Evolutionary conservation across 2,888 invertebrate genomes (phyloP), one percentile per base, ranked within the genome.

Genomic region (Corythucha ciliata): DNA sequence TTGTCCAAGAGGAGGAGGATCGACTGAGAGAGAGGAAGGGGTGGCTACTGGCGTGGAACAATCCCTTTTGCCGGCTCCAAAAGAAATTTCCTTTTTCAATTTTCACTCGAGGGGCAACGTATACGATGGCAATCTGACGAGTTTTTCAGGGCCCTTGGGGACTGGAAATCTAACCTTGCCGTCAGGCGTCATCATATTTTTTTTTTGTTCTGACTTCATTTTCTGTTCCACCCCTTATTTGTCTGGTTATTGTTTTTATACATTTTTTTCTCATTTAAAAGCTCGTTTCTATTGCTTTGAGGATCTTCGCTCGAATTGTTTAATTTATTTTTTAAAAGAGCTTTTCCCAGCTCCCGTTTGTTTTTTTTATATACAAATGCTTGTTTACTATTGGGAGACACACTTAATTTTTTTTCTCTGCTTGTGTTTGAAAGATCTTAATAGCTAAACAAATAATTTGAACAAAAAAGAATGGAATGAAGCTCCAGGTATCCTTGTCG

Each of bases 21-120:
- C 47, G 47, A 47, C 36, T n/a, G n/a, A 33, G 33, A 18, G 33
- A 33, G 40, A n/a, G n/a, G n/a, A n/a, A 34, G 51, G 29, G 51
- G 18, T n/a, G 36, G 20, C 41, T 55, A 54, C 46, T 52, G 57
- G 53, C 52, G 53, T 48, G 59, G 53, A 65, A 70, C 68, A 70
- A 70, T 70, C 65, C 67, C 68, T 67, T 69, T 68, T 67, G 64
- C 24, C 32, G 33, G 42, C 24, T 33, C 37, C 47, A 68, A 69
- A 70, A 70, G 69, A 69, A 70, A 70, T 70, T 70, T 71, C 70
- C 70, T 70, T 68, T 70, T 70, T 70, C 69, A 70, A 70, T 70
- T 70, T 70, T 69, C 69, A 48, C 14, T 33, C 33, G 33, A 33
- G n/a, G n/a, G n/a, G n/a, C n/a, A n/a, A n/a, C n/a, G n/a, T n/a